Evolutionary conservation across 2,113 vertebrate genomes (phyloP).

Genomic region (Nicator chloris): DNA sequence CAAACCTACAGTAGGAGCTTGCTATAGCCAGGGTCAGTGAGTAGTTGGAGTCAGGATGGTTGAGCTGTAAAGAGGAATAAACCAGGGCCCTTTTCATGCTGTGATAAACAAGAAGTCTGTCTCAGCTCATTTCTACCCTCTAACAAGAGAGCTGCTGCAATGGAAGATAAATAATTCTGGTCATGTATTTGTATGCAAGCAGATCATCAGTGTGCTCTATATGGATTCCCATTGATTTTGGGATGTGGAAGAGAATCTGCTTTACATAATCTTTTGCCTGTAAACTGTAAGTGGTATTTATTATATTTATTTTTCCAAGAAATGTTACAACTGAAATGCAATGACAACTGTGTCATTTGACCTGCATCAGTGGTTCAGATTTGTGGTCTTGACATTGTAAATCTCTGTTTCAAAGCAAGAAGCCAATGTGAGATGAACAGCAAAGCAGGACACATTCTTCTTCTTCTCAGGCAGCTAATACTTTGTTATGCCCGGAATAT

Average conservation of each 20-base stretch:
- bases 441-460: neutral
- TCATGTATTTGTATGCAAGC: neutral
- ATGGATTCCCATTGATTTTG: neutral
- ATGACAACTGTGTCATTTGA: neutral
- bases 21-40: neutral
- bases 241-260: neutral
- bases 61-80: neutral
- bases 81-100: neutral
- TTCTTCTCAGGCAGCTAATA: neutral
- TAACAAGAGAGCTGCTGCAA: neutral
- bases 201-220: neutral
- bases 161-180: neutral
- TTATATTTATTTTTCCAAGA: neutral
- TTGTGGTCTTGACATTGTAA: neutral
- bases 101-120: neutral
- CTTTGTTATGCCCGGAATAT: neutral
- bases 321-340: neutral
- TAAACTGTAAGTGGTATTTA: neutral
- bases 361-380: neutral
- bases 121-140: neutral
- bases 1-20: neutral
- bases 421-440: neutral
- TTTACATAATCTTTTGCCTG: neutral
- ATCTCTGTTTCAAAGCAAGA: neutral
- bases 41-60: neutral